phyloP scores from a whole-genome alignment of 2,888 invertebrate species.

The Agrilus cyanescens region DNA sequence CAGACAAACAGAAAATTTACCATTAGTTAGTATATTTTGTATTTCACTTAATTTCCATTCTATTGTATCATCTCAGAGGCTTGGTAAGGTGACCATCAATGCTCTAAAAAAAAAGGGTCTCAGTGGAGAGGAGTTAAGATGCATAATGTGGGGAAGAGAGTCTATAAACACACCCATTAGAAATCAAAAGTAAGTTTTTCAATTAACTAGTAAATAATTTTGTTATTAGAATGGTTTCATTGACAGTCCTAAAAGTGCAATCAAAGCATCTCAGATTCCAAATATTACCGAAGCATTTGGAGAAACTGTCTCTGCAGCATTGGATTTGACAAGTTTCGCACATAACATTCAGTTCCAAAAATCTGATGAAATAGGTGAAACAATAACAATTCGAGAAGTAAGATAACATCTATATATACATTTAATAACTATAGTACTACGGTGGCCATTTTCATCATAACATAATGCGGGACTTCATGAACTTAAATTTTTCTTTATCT shows the following conservation, averaged over 20 bases:
- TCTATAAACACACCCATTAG: slow-evolving; percentile 80
- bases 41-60: neutral
- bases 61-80: slow-evolving; percentile 44
- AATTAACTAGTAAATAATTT: slow-evolving; percentile 2
- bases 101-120: slow-evolving; percentile 72
- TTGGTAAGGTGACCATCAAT: slow-evolving; percentile 76
- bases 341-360: slow-evolving; percentile 48
- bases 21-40: neutral
- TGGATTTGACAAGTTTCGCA: slow-evolving; percentile 76
- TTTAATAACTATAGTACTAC: too few relatives aligned
- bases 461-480: too few relatives aligned
- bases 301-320: slow-evolving; percentile 59
- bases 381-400: slow-evolving; percentile 4
- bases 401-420: slow-evolving; percentile 8
- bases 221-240: slow-evolving; percentile 5
- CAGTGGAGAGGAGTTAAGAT: slow-evolving; percentile 75
- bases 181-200: slow-evolving; percentile 40
- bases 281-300: slow-evolving; percentile 40
- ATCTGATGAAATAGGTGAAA: slow-evolving; percentile 25
- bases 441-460: too few relatives aligned
- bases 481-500: too few relatives aligned
- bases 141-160: slow-evolving; percentile 84
- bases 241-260: too few relatives aligned
- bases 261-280: slow-evolving; percentile 22
- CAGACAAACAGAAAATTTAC: neutral